Evolutionary conservation across 2,888 invertebrate genomes (phyloP).

Genomic region (Lasius fuliginosus): DNA sequence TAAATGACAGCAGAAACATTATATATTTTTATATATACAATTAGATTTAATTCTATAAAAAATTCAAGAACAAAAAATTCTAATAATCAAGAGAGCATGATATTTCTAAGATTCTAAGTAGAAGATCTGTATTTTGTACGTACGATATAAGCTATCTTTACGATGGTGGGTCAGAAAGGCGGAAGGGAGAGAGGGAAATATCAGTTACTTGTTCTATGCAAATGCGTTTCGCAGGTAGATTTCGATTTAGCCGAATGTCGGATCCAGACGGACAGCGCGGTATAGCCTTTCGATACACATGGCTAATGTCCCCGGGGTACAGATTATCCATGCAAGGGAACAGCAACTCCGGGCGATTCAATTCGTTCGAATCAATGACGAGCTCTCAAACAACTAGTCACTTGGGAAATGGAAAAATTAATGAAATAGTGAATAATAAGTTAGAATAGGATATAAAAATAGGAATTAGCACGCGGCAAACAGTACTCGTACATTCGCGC

Average conservation of each 20-base stretch:
- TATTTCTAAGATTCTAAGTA: conserved; percentile 3
- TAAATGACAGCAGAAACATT: not conserved
- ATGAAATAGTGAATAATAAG: not conserved
- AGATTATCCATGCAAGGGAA: conserved; percentile 32
- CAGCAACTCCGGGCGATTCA: not conserved
- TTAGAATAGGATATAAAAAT: not conserved
- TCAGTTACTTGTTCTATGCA: conserved; percentile 80
- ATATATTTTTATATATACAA: not conserved
- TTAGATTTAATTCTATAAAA: conserved; percentile 1
- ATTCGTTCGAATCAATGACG: not conserved
- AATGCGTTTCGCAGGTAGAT: conserved; percentile 82
- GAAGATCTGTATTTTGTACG: conserved; percentile 8
- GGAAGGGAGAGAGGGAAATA: not conserved
- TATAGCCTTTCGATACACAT: conserved; percentile 36
- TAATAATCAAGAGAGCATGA: not conserved
- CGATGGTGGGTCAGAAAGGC: conserved; percentile 2
- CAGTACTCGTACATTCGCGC: no score
- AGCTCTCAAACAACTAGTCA: not conserved
- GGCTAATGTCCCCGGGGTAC: conserved; percentile 51
- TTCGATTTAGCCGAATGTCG: conserved; percentile 69
- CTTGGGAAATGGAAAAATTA: not conserved
- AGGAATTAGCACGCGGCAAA: not conserved
- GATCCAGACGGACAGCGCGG: conserved; percentile 30
- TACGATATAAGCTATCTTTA: conserved; percentile 12
- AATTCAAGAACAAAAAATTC: not conserved